Evolutionary conservation across 2,888 invertebrate species (phyloP), one percentile per base, ranked within the genome.

Genomic region (Pterobdella sp.): DNA sequence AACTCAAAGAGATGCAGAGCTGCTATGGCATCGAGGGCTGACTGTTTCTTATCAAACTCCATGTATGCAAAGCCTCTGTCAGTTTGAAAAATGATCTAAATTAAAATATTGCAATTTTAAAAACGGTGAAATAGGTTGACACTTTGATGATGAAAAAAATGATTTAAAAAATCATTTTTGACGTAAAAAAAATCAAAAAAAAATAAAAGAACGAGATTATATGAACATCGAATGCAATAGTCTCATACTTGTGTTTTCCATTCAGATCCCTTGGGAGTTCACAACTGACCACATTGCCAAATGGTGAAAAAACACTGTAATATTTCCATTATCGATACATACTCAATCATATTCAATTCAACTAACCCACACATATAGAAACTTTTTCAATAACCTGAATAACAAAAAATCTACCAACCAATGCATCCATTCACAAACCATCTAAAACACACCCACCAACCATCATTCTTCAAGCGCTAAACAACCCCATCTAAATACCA

Each of bases 1-100:
- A 98, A 88, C 86, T 99, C 98, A 86, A 98, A 98, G 80, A 96
- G 87, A 86, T 98, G 98, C 97, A 99, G 98, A 79, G 94, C 94
- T 0, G 93, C 90, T 79, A 98, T 95, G 76, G 98, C 96, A 86
- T 98, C 97, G 73, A 91, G 89, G 77, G 95, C 93, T 29, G 94
- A 92, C 81, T 92, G 91, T 78, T 90, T 89, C 29, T 92, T 91
- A 79, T 93, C 93, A 85, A 96, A 98, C 84, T 98, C 97, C 78
- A 98, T 94, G 85, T 96, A 98, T 68, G 96, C 97, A 85, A 95
- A 98, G 56, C 97, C 97, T 85, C 96, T 94, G 87, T 7, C 18
- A 42, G 18, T 42, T 14, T 14, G 7, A 42, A 42, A 14, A 42
- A 42, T 42, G 18, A 42, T 42, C 7, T 14, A 14, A 14, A 42